phyloP scores from a whole-genome alignment of 2,888 invertebrate genomes.

The Stenolophus ochropezus region DNA sequence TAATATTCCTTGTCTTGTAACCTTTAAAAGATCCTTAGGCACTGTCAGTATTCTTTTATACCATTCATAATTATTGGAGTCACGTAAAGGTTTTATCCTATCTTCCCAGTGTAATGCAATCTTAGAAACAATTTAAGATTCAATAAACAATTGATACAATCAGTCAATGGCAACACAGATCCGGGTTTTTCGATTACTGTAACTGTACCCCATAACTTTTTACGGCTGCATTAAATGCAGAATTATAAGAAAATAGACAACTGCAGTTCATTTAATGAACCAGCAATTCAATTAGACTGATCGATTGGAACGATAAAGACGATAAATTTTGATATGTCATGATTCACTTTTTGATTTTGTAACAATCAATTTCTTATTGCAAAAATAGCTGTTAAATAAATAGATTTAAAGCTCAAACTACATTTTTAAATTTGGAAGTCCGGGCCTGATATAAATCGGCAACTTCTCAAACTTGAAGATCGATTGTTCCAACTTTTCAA shows the following conservation, averaged over 20 bases:
- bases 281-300: background rate
- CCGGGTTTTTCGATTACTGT: background rate
- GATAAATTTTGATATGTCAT: background rate
- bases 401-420: no score
- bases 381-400: no score
- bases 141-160: background rate
- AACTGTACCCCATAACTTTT: background rate
- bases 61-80: background rate
- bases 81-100: background rate
- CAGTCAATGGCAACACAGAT: background rate
- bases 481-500: constrained; percentile 35
- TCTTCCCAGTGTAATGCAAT: background rate
- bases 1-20: background rate
- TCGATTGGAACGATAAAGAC: background rate
- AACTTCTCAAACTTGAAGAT: constrained; percentile 38
- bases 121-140: background rate
- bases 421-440: background rate
- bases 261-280: background rate
- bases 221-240: background rate
- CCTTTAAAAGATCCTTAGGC: background rate
- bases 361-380: background rate
- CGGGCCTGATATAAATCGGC: constrained; percentile 8
- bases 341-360: no score
- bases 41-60: background rate
- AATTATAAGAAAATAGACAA: background rate